Evolutionary conservation across 2,888 invertebrate species (phyloP).

Genomic region (Habroteleia sp.): DNA sequence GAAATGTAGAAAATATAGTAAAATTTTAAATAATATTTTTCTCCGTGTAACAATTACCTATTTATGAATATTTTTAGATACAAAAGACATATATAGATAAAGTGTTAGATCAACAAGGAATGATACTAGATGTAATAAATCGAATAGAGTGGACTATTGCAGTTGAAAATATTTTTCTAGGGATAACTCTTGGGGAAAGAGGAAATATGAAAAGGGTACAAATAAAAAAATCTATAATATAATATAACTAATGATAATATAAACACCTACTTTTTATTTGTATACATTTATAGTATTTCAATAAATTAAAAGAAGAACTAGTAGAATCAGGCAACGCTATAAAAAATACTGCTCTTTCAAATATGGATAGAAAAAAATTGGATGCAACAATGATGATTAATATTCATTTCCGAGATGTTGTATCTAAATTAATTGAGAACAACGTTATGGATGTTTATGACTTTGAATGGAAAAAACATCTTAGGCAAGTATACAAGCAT

Average conservation of each 20-base stretch:
- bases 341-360: slow-evolving; percentile 81
- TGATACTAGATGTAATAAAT: slow-evolving; percentile 92
- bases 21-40: too few relatives aligned
- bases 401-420: slow-evolving; percentile 94
- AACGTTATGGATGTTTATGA: slow-evolving; percentile 91
- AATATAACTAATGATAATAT: too few relatives aligned
- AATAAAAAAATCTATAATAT: too few relatives aligned
- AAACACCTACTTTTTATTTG: too few relatives aligned
- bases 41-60: too few relatives aligned
- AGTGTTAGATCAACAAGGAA: too few relatives aligned
- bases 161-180: slow-evolving; percentile 92
- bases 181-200: slow-evolving; percentile 88
- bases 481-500: slow-evolving; percentile 83
- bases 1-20: too few relatives aligned
- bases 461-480: slow-evolving; percentile 97
- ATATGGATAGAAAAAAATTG: slow-evolving; percentile 93
- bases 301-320: slow-evolving; percentile 89
- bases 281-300: slow-evolving; percentile 86
- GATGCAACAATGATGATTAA: slow-evolving; percentile 94
- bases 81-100: too few relatives aligned
- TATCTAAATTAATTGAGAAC: slow-evolving; percentile 89
- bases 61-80: too few relatives aligned
- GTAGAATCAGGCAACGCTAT: slow-evolving; percentile 87
- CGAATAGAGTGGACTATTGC: slow-evolving; percentile 98
- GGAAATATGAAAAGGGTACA: slow-evolving; percentile 91